Percentiles rank a stretch among this genome's conserved stretches.
Evolutionary conservation across 2,113 vertebrate genomes (phyloP).

Genomic region (Herpetotheres cachinnans): DNA sequence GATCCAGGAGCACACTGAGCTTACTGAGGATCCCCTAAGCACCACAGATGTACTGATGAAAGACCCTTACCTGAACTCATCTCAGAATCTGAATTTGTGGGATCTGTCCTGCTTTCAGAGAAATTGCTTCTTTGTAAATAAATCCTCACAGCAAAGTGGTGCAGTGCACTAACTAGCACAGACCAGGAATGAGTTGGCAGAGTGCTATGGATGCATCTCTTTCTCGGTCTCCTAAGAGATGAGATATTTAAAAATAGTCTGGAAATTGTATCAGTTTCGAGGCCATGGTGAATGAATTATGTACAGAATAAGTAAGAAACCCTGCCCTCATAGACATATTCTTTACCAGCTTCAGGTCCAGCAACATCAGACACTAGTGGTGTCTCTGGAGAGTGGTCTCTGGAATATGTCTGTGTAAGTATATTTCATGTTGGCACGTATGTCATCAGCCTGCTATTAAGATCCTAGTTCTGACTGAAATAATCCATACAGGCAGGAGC

Average conservation of each 20-base stretch:
- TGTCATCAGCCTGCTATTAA: neutral
- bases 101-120: neutral
- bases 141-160: neutral
- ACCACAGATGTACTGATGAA: neutral
- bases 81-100: neutral
- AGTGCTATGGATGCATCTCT: neutral
- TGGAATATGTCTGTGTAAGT: neutral
- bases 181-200: neutral
- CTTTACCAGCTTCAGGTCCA: neutral
- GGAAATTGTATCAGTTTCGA: neutral
- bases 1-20: neutral
- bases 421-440: neutral
- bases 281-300: neutral
- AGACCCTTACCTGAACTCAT: neutral
- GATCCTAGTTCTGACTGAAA: neutral
- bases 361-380: neutral
- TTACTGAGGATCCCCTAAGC: neutral
- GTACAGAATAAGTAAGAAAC: neutral
- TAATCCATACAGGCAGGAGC: neutral
- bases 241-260: neutral
- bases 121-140: neutral
- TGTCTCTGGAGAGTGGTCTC: neutral
- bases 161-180: neutral
- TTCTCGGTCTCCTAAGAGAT: neutral
- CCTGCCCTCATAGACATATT: neutral